These are phyloP conservation scores for Corticium candelabrum DNA, from an alignment of 37 sponge, comb jelly and placozoan genomes.

Conservation along the genomic window DNA sequence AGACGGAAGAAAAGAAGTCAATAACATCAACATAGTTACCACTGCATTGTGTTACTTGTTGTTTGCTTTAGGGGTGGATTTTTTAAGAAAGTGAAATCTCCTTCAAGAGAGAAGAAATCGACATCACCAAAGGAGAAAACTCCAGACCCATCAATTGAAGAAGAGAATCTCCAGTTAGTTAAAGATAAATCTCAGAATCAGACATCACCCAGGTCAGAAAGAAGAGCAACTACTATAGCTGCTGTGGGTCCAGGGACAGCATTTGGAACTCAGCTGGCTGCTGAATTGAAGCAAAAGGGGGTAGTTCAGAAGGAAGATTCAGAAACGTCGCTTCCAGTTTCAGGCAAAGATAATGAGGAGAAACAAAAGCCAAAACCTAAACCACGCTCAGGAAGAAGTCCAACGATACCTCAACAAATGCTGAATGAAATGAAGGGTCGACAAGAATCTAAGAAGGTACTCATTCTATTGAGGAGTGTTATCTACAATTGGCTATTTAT, in stretches of 20 bases:
- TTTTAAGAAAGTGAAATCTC: neutral
- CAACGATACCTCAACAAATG: no score
- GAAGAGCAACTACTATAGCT: neutral
- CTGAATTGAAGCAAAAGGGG: no score
- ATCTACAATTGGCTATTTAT: no score
- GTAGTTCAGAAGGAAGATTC: no score
- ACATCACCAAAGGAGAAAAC: neutral
- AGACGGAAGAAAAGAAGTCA: neutral
- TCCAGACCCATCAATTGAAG: neutral
- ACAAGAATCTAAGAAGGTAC: no score
- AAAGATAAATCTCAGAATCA: neutral
- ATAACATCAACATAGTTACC: neutral
- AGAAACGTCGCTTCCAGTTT: no score
- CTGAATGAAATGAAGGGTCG: no score
- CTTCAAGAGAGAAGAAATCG: neutral
- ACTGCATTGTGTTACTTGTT: neutral
- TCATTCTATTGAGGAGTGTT: no score
- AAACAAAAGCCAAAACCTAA: no score
- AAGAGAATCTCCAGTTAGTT: neutral
- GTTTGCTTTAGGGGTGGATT: neutral
- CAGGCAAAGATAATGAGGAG: no score
- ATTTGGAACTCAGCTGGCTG: no score
- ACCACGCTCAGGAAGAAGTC: no score
- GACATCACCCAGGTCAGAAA: neutral
- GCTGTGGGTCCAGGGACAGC: neutral